Evolutionary conservation across 23 tunicate genomes (phyloP).

Genomic region (Trididemnum nubilum): DNA sequence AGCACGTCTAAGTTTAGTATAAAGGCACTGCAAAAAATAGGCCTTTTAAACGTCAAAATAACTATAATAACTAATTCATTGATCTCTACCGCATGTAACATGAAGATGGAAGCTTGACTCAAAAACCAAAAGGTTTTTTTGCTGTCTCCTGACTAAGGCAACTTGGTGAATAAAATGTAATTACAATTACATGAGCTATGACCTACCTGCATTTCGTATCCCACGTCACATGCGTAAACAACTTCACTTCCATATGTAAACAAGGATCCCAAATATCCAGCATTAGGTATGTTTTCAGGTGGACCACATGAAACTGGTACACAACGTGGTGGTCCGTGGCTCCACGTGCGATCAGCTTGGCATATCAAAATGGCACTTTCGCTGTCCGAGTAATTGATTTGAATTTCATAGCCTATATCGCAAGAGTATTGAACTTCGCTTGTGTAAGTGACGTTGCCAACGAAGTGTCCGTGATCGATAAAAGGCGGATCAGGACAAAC

Average conservation of each 20-base stretch:
- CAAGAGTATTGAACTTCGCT: conserved; percentile 51
- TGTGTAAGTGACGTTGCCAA: conserved; percentile 33
- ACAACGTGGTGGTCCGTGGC: conserved; percentile 44
- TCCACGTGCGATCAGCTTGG: conserved; percentile 39
- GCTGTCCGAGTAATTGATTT: conserved; percentile 1
- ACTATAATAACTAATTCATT: too few species aligned
- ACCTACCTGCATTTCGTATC: conserved; percentile 78
- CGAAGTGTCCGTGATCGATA: conserved; percentile 40
- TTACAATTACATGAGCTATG: too few species aligned
- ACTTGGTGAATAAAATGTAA: too few species aligned
- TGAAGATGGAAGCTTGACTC: too few species aligned
- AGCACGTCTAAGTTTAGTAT: too few species aligned
- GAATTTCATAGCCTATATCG: conserved; percentile 55
- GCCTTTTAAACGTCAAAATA: too few species aligned
- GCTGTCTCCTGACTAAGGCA: too few species aligned
- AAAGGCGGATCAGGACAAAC: conserved; percentile 45
- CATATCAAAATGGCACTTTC: conserved; percentile 32
- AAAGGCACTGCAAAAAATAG: too few species aligned
- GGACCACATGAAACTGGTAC: conserved; percentile 51
- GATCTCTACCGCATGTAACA: too few species aligned
- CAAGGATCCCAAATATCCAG: conserved; percentile 15
- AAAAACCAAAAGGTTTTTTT: too few species aligned
- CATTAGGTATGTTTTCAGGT: conserved; percentile 32
- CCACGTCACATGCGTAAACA: conserved; percentile 62
- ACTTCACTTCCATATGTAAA: conserved; percentile 69